Evolutionary conservation across 2,888 invertebrate genomes (phyloP).

Genomic region (Standfussiana lucernea): DNA sequence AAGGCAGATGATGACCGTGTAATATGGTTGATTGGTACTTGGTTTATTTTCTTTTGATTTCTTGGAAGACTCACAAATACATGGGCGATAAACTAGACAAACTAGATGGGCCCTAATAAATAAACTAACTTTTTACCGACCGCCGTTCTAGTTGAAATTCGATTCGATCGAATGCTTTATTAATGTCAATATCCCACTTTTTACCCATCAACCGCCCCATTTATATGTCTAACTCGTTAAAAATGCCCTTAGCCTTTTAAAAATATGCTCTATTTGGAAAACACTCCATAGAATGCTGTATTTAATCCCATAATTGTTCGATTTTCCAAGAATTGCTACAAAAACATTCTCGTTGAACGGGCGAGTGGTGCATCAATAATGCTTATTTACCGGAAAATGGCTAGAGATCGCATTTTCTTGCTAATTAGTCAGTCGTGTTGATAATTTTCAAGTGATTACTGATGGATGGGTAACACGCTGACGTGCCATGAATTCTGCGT

Average conservation of each 20-base stretch:
- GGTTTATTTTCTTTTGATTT: background rate
- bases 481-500: conserved; percentile 49
- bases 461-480: conserved; percentile 33
- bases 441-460: conserved; percentile 69
- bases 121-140: conserved; percentile 14
- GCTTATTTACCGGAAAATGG: conserved; percentile 82
- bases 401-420: conserved; percentile 76
- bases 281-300: conserved; percentile 47
- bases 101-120: conserved; percentile 5
- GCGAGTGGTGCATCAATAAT: conserved; percentile 69
- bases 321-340: conserved; percentile 60
- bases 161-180: conserved; percentile 53
- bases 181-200: conserved; percentile 50
- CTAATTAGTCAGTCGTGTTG: conserved; percentile 72
- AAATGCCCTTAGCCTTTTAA: conserved; percentile 48
- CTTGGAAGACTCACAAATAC: background rate
- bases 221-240: conserved; percentile 49
- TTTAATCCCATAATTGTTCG: conserved; percentile 57
- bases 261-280: conserved; percentile 54
- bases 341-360: conserved; percentile 56
- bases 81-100: background rate
- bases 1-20: background rate
- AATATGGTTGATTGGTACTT: background rate
- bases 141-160: conserved; percentile 32
- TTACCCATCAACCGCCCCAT: conserved; percentile 45